Evolutionary conservation across 2,797 vertebrate genomes (phyloP).

Genomic region (Chromis chromis): DNA sequence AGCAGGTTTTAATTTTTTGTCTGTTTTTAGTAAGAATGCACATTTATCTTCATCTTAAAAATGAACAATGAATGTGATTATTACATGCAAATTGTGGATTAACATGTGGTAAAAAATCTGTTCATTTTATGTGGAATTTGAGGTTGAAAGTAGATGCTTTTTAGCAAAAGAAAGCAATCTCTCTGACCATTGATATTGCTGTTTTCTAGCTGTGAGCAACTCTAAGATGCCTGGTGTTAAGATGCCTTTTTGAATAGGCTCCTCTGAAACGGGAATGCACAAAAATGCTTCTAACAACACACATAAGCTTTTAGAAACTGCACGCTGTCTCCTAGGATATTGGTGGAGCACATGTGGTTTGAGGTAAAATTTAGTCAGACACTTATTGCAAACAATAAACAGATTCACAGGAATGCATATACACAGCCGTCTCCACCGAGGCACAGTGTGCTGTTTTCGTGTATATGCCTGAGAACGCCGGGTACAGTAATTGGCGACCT

Average conservation of each 20-base stretch:
- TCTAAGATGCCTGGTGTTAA: constrained; percentile 44
- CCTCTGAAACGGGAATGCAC: constrained; percentile 28
- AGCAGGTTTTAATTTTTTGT: constrained; percentile 36
- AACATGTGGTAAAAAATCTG: constrained; percentile 32
- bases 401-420: constrained; percentile 53
- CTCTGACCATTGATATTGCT: constrained; percentile 38
- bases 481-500: constrained; percentile 68
- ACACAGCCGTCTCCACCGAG: constrained; percentile 22
- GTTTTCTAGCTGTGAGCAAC: constrained; percentile 26
- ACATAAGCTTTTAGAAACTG: background rate
- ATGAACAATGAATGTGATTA: constrained; percentile 33
- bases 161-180: constrained; percentile 47
- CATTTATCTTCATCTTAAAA: constrained; percentile 29
- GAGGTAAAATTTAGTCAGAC: constrained; percentile 35
- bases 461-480: constrained; percentile 38
- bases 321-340: constrained; percentile 7
- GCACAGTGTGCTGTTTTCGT: constrained; percentile 14
- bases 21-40: constrained; percentile 25
- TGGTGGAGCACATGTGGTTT: constrained; percentile 46
- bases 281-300: constrained; percentile 34
- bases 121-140: constrained; percentile 52
- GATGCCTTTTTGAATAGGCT: constrained; percentile 26
- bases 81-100: constrained; percentile 21
- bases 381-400: constrained; percentile 58
- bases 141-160: constrained; percentile 40